Base-by-base conservation (phyloP, 2,797 vertebrate species). In the Macroramphosus scolopax region DNA sequence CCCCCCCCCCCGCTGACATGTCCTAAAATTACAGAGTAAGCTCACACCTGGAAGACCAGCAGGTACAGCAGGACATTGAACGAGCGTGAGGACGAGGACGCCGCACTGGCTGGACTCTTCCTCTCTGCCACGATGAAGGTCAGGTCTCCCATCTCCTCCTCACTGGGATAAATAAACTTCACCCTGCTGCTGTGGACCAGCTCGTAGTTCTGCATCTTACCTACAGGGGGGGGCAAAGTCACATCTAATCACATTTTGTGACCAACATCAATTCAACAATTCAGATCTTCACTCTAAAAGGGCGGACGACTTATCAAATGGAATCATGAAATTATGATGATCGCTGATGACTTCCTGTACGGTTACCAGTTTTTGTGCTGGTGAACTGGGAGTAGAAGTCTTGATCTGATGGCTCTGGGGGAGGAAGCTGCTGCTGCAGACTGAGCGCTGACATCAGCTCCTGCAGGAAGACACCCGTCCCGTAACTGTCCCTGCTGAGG, bases 351-450 rank as follows among this genome's bases (percentile, higher is more conserved):
- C 17, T 17, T 10, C 17, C 25, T 22, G 36, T 15, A 17, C 14
- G 2, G 15, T 46, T 83, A 96, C 96, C 95, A 75, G 92, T 92
- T 75, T 48, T 89, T 75, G 93, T 95, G 80, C 87, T 91, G 46
- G 94, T 92, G 72, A 98, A 98, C 82, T 98, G 94, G 0, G 95
- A 94, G 82, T 99, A 99, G 81, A 99, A 98, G 72, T 99, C 96
- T 62, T 92, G 94, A 35, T 99, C 96, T 0, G 89, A 87, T 5
- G 95, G 94, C 50, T 99, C 95, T 16, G 96, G 95, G 0, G 93
- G 92, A 17, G 95, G 94, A 1, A 92, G 89, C 33, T 93, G 92
- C 54, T 92, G 93, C 72, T 94, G 89, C 12, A 93, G 72, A 18
- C 95, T 95, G 9, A 99, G 87, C 37, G 89, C 94, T 0, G 90